phyloP scores from a whole-genome alignment of 2,888 invertebrate species.

The Euzetes globulus region DNA sequence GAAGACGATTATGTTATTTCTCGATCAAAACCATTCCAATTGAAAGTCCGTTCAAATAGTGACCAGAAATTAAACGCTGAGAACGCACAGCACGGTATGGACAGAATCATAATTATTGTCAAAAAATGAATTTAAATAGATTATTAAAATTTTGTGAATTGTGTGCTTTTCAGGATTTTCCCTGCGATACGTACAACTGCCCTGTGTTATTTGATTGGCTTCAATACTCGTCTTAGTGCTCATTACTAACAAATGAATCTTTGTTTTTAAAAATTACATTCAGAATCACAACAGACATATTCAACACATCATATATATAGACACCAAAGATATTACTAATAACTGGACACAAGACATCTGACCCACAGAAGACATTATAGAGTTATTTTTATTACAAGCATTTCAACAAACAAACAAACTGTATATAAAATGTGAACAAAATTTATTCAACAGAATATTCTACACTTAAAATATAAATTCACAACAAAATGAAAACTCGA shows the following conservation, averaged over 20 bases:
- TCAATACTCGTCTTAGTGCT: background rate
- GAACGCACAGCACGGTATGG: slow-evolving; percentile 40
- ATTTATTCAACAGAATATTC: background rate
- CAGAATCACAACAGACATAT: background rate
- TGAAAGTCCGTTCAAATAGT: slow-evolving; percentile 41
- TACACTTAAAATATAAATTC: background rate
- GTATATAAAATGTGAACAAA: background rate
- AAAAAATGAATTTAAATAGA: background rate
- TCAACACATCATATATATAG: background rate
- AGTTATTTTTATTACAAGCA: background rate
- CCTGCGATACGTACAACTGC: slow-evolving; percentile 42
- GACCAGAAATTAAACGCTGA: slow-evolving; percentile 41
- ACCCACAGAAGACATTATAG: background rate
- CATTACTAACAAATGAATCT: background rate
- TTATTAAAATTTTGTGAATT: background rate
- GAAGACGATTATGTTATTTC: slow-evolving; percentile 38
- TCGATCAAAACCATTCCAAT: slow-evolving; percentile 41
- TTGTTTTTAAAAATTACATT: background rate
- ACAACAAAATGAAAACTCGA: background rate
- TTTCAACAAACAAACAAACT: slow-evolving; percentile 10
- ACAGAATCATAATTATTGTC: slow-evolving; percentile 11
- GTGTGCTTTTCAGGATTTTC: slow-evolving; percentile 38
- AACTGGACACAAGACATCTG: background rate
- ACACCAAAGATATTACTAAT: background rate
- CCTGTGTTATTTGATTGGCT: slow-evolving; percentile 42